These are phyloP conservation scores for Odontomyia ornata DNA, from an alignment of 2,888 invertebrate species.

Conservation along the genomic window DNA sequence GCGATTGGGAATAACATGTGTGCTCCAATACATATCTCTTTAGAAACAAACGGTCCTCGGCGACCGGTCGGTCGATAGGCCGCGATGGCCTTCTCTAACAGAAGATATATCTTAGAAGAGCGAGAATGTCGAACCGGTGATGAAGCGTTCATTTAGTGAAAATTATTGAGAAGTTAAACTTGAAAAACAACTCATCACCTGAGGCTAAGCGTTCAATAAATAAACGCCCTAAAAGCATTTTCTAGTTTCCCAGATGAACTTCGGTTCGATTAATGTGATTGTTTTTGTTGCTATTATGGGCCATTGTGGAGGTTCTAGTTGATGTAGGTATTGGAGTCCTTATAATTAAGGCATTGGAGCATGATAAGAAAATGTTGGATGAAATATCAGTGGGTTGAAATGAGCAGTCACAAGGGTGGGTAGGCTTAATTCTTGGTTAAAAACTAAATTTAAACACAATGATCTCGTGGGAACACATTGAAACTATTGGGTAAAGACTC, in stretches of 20 bases:
- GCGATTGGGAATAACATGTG: background rate
- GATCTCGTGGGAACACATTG: no score
- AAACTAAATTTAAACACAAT: no score
- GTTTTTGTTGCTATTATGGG: background rate
- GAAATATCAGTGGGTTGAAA: background rate
- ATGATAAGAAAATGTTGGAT: constrained; percentile 1
- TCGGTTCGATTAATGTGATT: background rate
- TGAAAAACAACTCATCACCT: constrained; percentile 21
- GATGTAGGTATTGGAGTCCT: background rate
- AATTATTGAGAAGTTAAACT: constrained; percentile 18
- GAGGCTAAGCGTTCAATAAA: constrained; percentile 3
- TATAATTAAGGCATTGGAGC: background rate
- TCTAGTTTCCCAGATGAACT: constrained; percentile 45
- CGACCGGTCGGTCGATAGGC: constrained; percentile 7
- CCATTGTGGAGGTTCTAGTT: background rate
- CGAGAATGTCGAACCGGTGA: background rate
- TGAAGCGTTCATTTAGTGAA: constrained; percentile 15
- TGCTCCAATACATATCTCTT: background rate
- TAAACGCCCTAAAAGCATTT: constrained; percentile 50
- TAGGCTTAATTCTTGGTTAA: no score
- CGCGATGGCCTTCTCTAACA: background rate
- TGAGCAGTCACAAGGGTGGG: background rate
- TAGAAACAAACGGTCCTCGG: background rate
- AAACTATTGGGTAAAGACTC: no score
- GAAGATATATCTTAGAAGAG: constrained; percentile 2